These are phyloP conservation scores for Prosopocoilus inquinatus DNA, from an alignment of 2,888 invertebrate species.

Conservation along the genomic window DNA sequence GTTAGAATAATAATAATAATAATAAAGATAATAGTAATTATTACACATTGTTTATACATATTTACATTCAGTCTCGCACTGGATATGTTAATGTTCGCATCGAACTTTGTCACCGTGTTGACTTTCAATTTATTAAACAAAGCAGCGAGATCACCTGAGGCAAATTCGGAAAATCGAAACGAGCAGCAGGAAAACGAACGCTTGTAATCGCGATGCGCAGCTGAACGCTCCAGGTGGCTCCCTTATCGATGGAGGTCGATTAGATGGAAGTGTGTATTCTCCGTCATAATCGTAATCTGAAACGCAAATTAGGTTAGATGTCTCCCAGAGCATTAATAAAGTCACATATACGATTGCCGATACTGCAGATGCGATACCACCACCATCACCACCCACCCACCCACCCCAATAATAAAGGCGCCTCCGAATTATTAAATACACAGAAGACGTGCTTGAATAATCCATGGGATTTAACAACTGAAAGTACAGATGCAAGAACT, in stretches of 20 bases:
- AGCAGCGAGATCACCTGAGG: conserved; percentile 36
- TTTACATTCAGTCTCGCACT: conserved; percentile 29
- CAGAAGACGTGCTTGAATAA: conserved; percentile 16
- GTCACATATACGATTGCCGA: too few relatives aligned
- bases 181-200: conserved; percentile 11
- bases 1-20: conserved; percentile 7
- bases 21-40: conserved; percentile 9
- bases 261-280: conserved; percentile 48
- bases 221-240: conserved; percentile 48
- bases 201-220: conserved; percentile 25
- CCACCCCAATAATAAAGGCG: conserved; percentile 2
- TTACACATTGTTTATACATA: conserved; percentile 35
- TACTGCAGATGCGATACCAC: too few relatives aligned
- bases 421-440: conserved; percentile 5
- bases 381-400: too few relatives aligned
- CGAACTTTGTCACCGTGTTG: conserved; percentile 3
- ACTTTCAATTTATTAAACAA: conserved; percentile 8
- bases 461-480: too few relatives aligned
- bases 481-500: too few relatives aligned
- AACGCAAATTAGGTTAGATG: conserved; percentile 2
- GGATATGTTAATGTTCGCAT: conserved; percentile 20
- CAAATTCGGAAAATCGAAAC: conserved; percentile 23
- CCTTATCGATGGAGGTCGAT: conserved; percentile 48
- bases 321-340: too few relatives aligned
- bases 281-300: conserved; percentile 45